Conservation (phyloP, 2,797 vertebrate species). For the Alfaro cultratus region DNA sequence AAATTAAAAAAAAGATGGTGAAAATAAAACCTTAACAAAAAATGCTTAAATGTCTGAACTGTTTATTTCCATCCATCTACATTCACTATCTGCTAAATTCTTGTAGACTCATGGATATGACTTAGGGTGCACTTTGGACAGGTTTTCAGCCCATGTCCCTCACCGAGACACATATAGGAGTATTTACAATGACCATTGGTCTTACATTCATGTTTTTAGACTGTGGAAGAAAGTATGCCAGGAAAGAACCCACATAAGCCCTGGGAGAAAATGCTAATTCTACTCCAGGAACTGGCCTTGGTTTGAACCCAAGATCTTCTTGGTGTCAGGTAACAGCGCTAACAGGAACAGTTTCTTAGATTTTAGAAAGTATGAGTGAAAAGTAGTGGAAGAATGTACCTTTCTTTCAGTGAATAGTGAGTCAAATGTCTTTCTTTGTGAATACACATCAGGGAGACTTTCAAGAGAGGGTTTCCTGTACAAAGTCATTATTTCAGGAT, state of each 20-base stretch:
- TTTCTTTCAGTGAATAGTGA: constrained; percentile 60
- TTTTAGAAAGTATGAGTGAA: not conserved
- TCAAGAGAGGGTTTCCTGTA: constrained; percentile 68
- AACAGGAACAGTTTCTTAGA: not conserved
- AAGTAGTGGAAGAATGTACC: constrained; percentile 43
- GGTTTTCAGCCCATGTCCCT: not conserved
- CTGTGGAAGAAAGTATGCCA: not conserved
- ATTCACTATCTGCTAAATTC: not conserved
- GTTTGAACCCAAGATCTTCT: not conserved
- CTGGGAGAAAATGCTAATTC: not conserved
- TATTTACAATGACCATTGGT: not conserved
- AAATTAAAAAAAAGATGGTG: too few relatives aligned
- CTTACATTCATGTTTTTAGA: not conserved
- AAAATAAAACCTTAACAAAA: not conserved
- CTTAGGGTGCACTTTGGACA: not conserved
- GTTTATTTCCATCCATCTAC: not conserved
- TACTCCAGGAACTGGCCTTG: not conserved
- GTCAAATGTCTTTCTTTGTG: constrained; percentile 30
- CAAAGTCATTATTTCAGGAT: constrained; percentile 17
- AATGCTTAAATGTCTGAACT: not conserved
- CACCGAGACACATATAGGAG: not conserved
- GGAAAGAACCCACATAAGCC: not conserved
- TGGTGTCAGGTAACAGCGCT: not conserved
- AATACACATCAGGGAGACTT: constrained; percentile 47
- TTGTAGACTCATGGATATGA: not conserved